A percentile compares a stretch with the other conserved stretches of the same genome.
Conservation (phyloP, 2,113 vertebrate genomes). For the Antechinus stuartii region DNA sequence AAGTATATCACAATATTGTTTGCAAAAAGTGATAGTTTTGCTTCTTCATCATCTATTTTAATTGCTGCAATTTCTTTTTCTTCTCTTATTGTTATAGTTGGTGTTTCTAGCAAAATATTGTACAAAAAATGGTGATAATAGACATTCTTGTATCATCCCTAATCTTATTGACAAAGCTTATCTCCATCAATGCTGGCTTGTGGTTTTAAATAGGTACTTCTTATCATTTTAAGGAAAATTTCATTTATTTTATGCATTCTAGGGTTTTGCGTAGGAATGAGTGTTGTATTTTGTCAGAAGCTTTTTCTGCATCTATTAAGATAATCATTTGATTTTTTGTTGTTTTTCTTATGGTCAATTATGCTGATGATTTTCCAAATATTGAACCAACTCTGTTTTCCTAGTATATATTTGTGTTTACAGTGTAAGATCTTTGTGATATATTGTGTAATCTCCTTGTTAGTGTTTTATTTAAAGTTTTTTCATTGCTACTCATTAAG, state of each 20-base stretch:
- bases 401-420: neutral
- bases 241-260: neutral
- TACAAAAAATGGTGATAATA: neutral
- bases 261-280: neutral
- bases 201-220: neutral
- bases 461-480: neutral
- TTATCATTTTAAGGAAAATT: too few species aligned
- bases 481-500: neutral
- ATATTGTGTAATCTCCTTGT: neutral
- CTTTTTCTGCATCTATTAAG: neutral
- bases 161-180: neutral
- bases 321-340: neutral
- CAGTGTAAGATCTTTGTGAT: neutral
- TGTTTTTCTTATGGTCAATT: neutral
- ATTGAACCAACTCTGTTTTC: neutral
- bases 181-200: too few species aligned
- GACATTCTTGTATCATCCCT: neutral
- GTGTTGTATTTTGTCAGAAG: neutral
- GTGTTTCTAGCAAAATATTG: neutral
- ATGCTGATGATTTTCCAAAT: neutral
- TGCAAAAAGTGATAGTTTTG: neutral
- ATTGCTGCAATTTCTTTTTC: neutral
- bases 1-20: neutral
- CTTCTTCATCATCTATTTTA: neutral
- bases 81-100: neutral